A percentile compares a stretch with the other conserved stretches of the same genome.
Conservation (phyloP, 2,113 vertebrate species). For the Leptobrachium leishanense region DNA sequence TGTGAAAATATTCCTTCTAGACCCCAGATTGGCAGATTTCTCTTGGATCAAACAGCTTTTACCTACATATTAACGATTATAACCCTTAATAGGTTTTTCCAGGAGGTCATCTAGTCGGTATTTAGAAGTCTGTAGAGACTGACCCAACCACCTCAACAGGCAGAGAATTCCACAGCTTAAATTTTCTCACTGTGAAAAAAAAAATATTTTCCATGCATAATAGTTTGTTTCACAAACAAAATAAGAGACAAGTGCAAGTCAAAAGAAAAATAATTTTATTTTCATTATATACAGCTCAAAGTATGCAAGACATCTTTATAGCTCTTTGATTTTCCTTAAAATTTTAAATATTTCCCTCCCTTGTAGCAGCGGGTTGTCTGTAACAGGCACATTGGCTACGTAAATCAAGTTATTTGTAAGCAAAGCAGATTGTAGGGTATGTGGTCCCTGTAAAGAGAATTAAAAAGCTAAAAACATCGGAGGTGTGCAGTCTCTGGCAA, state of each 20-base stretch:
- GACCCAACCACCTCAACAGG: too few species aligned
- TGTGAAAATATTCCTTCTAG: too few species aligned
- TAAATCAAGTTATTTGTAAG: neutral
- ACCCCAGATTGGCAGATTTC: too few species aligned
- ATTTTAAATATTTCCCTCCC: constrained; percentile 15
- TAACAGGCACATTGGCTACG: constrained; percentile 52
- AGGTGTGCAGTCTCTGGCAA: too few species aligned
- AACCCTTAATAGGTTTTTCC: too few species aligned
- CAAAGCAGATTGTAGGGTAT: constrained; percentile 8
- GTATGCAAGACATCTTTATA: constrained; percentile 44
- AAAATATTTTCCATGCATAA: constrained; percentile 20
- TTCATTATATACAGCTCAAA: constrained; percentile 56
- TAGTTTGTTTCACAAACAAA: constrained; percentile 42
- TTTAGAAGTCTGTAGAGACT: neutral
- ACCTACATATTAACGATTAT: too few species aligned
- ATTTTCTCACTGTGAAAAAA: too few species aligned
- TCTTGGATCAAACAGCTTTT: too few species aligned
- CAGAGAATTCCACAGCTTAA: too few species aligned
- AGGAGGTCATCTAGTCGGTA: neutral
- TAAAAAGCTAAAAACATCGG: neutral
- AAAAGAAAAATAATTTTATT: constrained; percentile 68
- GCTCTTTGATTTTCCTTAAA: neutral
- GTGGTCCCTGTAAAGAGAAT: neutral
- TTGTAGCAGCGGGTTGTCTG: constrained; percentile 9
- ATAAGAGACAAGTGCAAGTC: constrained; percentile 53